A percentile compares a stretch with the other conserved stretches of the same genome.
Evolutionary conservation across 37 sponge, comb jelly and placozoan genomes (phyloP).

Genomic region (Hexactinellida sp.): DNA sequence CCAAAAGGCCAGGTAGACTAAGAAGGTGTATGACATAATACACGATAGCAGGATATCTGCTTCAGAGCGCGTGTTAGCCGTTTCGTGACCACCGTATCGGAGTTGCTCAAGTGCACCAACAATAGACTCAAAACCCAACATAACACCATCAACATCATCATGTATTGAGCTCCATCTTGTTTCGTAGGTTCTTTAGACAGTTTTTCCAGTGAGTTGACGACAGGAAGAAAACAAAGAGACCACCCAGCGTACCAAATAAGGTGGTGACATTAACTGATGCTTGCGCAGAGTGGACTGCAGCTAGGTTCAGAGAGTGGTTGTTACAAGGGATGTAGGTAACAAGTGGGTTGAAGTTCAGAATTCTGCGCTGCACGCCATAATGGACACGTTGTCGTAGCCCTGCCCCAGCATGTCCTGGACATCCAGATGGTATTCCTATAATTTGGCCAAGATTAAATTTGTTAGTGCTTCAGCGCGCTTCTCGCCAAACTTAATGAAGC

Average conservation of each 20-base stretch:
- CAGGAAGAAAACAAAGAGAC: not conserved
- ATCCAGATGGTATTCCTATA: not conserved
- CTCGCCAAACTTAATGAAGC: not conserved
- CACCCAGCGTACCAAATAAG: not conserved
- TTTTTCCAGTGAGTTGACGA: not conserved
- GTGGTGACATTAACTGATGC: not conserved
- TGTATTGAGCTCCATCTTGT: not conserved
- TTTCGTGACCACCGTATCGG: not conserved
- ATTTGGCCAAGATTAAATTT: not conserved
- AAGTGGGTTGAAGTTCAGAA: not conserved
- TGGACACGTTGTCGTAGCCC: not conserved
- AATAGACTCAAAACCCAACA: not conserved
- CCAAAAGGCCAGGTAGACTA: not conserved
- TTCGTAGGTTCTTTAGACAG: not conserved
- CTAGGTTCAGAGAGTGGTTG: not conserved
- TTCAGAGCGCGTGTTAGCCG: not conserved
- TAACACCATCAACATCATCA: not conserved
- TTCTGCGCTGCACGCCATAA: not conserved
- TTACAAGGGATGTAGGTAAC: not conserved
- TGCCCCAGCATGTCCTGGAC: not conserved
- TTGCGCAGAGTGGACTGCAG: not conserved
- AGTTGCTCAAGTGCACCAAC: not conserved
- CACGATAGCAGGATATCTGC: not conserved
- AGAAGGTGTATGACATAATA: not conserved
- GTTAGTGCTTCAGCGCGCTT: not conserved